phyloP scores from a whole-genome alignment of 2,797 vertebrate genomes.

The Aselliscus stoliczkanus region DNA sequence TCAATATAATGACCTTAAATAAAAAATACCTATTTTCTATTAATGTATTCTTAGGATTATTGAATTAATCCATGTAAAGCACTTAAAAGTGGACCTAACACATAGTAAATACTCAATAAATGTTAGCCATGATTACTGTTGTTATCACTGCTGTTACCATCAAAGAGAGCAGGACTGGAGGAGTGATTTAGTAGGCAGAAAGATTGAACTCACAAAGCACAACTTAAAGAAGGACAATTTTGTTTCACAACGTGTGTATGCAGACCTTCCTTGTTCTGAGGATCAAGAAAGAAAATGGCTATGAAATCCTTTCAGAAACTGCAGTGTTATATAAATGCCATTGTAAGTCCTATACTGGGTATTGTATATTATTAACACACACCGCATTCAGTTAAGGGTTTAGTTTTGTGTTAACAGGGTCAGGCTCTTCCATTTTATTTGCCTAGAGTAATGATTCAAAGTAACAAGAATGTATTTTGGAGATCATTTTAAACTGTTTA shows the following conservation, averaged over 20 bases:
- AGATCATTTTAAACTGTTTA: conserved; percentile 34
- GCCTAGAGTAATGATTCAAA: conserved; percentile 9
- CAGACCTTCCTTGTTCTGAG: not conserved
- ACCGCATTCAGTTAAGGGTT: conserved; percentile 5
- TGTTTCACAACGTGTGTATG: not conserved
- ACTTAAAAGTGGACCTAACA: not conserved
- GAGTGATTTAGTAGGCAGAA: not conserved
- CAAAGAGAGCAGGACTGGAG: not conserved
- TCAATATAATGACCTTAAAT: not conserved
- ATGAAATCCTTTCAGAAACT: conserved; percentile 2
- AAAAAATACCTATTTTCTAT: not conserved
- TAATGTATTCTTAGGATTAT: not conserved
- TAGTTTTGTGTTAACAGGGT: conserved; percentile 10
- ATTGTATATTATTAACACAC: conserved; percentile 2
- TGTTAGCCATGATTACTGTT: not conserved
- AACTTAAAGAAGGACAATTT: not conserved
- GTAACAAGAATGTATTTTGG: not conserved
- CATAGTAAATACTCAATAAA: not conserved
- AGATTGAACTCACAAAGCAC: not conserved
- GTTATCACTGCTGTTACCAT: not conserved
- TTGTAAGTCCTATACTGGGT: not conserved
- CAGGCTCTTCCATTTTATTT: conserved; percentile 11
- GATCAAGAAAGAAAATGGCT: not conserved
- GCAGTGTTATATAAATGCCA: not conserved
- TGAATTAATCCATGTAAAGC: not conserved